Percentiles rank a stretch among this genome's conserved stretches.
phyloP scores from a whole-genome alignment of 2,113 vertebrate genomes.

The Chaenocephalus aceratus region DNA sequence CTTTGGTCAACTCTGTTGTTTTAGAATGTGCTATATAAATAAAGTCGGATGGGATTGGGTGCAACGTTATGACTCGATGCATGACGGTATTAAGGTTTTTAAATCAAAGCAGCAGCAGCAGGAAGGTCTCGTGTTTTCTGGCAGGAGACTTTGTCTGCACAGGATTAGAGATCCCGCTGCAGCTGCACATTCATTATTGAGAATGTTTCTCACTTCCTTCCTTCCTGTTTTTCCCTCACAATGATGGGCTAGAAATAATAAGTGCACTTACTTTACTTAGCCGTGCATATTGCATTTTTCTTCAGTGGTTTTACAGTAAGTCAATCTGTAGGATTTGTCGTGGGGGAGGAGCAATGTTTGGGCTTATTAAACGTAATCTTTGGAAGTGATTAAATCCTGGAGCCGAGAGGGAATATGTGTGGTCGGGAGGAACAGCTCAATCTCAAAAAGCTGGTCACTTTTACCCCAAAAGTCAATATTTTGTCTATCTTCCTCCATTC shows the following conservation, averaged over 20 bases:
- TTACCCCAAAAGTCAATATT: background rate
- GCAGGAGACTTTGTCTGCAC: conserved; percentile 13
- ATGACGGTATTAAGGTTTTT: background rate
- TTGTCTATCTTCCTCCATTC: background rate
- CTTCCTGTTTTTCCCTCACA: background rate
- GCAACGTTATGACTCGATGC: background rate
- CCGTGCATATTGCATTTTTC: background rate
- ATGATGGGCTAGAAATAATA: background rate
- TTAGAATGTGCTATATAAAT: no score
- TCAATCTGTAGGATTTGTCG: background rate
- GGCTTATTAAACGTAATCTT: background rate
- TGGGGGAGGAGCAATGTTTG: background rate
- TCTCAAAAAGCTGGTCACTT: background rate
- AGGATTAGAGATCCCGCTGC: conserved; percentile 6
- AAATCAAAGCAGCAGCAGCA: conserved; percentile 26
- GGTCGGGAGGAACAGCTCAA: background rate
- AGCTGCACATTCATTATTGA: conserved; percentile 22
- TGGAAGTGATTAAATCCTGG: background rate
- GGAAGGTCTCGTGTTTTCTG: background rate
- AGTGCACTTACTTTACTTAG: background rate
- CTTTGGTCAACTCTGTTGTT: no score
- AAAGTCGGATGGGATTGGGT: background rate
- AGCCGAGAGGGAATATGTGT: background rate
- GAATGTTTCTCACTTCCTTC: background rate
- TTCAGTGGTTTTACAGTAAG: background rate